Evolutionary conservation across 2,797 vertebrate genomes (phyloP).

Genomic region (Parotocinclus haroldoi): DNA sequence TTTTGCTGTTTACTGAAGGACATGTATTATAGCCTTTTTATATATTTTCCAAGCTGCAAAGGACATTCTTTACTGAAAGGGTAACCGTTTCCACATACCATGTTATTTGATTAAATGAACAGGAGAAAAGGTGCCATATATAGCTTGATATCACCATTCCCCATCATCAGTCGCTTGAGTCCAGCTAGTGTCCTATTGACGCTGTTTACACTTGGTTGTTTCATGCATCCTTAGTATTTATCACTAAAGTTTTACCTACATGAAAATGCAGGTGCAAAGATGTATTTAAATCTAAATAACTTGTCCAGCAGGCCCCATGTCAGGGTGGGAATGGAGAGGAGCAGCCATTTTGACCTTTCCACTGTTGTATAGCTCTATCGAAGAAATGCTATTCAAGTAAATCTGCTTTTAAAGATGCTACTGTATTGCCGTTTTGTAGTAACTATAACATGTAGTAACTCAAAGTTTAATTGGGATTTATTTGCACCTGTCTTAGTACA

Average conservation of each 20-base stretch:
- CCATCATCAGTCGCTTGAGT: conserved; percentile 31
- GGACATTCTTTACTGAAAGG: conserved; percentile 80
- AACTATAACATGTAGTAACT: no score
- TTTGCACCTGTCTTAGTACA: no score
- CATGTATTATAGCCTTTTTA: conserved; percentile 61
- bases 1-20: conserved; percentile 38
- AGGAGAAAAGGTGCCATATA: conserved; percentile 22
- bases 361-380: no score
- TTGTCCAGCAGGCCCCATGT: no score
- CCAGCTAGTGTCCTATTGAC: conserved; percentile 38
- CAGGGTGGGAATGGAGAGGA: no score
- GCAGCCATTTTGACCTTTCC: no score
- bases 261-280: not conserved
- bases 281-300: no score
- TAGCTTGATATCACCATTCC: conserved; percentile 19
- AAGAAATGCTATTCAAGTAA: no score
- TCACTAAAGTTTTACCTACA: not conserved
- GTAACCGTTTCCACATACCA: conserved; percentile 64
- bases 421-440: no score
- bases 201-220: not conserved
- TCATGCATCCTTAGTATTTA: not conserved
- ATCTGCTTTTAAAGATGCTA: no score
- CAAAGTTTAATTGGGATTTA: no score
- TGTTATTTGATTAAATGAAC: conserved; percentile 40
- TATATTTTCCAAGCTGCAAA: conserved; percentile 81